These are phyloP conservation scores for Drosophila prolongata DNA, from an alignment of 2,888 invertebrate species.

Conservation along the genomic window DNA sequence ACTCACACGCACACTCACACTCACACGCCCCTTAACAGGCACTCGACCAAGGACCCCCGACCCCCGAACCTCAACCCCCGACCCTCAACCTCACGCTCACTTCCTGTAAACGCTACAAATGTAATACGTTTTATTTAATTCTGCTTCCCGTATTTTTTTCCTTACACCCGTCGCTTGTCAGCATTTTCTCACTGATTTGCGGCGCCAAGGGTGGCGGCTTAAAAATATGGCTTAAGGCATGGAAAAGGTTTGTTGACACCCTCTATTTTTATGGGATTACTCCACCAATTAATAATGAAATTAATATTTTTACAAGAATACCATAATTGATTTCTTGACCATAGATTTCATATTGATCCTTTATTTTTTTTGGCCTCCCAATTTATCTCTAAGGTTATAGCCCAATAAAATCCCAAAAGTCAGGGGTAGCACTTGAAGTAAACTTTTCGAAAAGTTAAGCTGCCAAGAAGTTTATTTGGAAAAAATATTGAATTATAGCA, in stretches of 20 bases:
- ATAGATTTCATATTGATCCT: not conserved
- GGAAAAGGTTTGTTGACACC: constrained; percentile 29
- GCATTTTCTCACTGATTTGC: constrained; percentile 74
- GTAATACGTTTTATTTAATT: constrained; percentile 79
- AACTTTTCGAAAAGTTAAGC: constrained; percentile 72
- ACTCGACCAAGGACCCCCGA: constrained; percentile 21
- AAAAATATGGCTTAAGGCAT: constrained; percentile 54
- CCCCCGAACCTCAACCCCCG: constrained; percentile 1
- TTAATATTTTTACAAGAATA: too few relatives aligned
- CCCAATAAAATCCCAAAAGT: not conserved
- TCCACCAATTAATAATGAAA: too few relatives aligned
- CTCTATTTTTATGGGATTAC: not conserved
- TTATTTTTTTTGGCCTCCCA: not conserved
- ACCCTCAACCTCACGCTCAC: constrained; percentile 27
- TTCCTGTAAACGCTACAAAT: constrained; percentile 68
- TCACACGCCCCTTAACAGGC: constrained; percentile 48
- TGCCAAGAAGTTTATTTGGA: constrained; percentile 78
- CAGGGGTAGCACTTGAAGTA: constrained; percentile 17
- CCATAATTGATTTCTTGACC: too few relatives aligned
- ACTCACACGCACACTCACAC: constrained; percentile 12
- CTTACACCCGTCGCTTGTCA: constrained; percentile 63
- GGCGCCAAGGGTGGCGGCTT: constrained; percentile 57
- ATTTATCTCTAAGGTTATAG: not conserved
- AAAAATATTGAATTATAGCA: constrained; percentile 78
- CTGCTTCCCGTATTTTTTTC: constrained; percentile 48